Percentiles rank a stretch among this genome's conserved stretches.
Conservation (phyloP, 1,140 invertebrate genomes). For the Heliconius nattereri region DNA sequence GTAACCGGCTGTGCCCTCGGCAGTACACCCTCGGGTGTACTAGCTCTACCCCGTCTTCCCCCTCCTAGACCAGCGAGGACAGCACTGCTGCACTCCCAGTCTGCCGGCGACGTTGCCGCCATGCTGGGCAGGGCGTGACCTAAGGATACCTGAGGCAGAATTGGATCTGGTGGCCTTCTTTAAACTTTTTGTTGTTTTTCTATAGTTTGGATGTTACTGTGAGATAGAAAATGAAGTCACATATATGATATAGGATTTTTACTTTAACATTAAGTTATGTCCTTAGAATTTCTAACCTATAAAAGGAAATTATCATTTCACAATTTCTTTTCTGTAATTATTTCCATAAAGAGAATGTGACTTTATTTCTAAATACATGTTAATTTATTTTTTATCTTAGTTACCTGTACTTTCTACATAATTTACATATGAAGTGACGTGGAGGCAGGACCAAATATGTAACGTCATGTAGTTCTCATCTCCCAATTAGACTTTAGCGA, state of each 20-base stretch:
- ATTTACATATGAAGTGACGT: background rate
- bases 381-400: background rate
- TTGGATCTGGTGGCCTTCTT: slow-evolving; percentile 50
- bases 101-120: slow-evolving; percentile 83
- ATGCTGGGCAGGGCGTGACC: slow-evolving; percentile 84
- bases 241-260: background rate
- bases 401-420: background rate
- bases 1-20: slow-evolving; percentile 78
- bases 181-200: background rate
- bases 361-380: background rate
- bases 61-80: slow-evolving; percentile 61
- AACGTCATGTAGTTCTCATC: slow-evolving; percentile 14
- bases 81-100: slow-evolving; percentile 83
- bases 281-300: background rate
- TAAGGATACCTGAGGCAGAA: slow-evolving; percentile 53
- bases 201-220: background rate
- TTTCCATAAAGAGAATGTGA: background rate
- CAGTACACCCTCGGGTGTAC: slow-evolving; percentile 46
- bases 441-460: slow-evolving; percentile 11
- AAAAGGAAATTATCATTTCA: background rate
- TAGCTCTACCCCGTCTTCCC: slow-evolving; percentile 59
- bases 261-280: background rate
- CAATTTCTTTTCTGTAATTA: background rate
- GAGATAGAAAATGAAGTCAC: too few relatives aligned
- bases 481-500: background rate